Conservation (phyloP, 2,888 invertebrate genomes). For the Ennomos fuscantarius region DNA sequence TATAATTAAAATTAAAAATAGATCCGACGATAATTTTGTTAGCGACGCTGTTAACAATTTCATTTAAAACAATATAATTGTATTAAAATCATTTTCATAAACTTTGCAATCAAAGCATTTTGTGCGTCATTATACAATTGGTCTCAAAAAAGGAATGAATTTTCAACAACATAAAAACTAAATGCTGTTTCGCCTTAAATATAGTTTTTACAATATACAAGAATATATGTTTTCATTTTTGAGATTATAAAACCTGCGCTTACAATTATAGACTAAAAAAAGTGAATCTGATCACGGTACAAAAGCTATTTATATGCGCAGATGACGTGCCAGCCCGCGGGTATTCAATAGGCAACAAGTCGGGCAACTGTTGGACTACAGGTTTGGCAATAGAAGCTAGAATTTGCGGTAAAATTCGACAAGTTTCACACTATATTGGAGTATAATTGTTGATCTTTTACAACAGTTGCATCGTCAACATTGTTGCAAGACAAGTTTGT, state of each 20-base stretch:
- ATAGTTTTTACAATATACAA: slow-evolving; percentile 60
- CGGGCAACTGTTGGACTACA: slow-evolving; percentile 11
- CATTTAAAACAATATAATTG: slow-evolving; percentile 53
- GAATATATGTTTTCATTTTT: slow-evolving; percentile 54
- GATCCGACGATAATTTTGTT: slow-evolving; percentile 70
- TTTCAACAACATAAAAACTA: slow-evolving; percentile 34
- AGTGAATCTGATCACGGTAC: slow-evolving; percentile 28
- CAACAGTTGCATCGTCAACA: too few relatives aligned
- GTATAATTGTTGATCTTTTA: not conserved
- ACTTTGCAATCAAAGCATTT: slow-evolving; percentile 39
- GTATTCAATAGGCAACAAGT: slow-evolving; percentile 12
- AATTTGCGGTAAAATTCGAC: not conserved
- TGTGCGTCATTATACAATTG: slow-evolving; percentile 64
- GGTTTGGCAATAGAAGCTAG: slow-evolving; percentile 3
- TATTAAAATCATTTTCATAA: slow-evolving; percentile 51
- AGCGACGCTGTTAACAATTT: slow-evolving; percentile 60
- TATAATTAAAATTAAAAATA: slow-evolving; percentile 78
- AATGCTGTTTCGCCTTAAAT: slow-evolving; percentile 41
- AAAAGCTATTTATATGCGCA: slow-evolving; percentile 46
- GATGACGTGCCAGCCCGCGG: slow-evolving; percentile 10
- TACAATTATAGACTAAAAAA: slow-evolving; percentile 43
- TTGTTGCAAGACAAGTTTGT: too few relatives aligned
- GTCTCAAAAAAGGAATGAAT: slow-evolving; percentile 55
- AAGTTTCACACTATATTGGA: too few relatives aligned
- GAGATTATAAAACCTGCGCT: slow-evolving; percentile 70